Conservation (phyloP, 2,113 vertebrate genomes). For the Aphyosemion australe region DNA sequence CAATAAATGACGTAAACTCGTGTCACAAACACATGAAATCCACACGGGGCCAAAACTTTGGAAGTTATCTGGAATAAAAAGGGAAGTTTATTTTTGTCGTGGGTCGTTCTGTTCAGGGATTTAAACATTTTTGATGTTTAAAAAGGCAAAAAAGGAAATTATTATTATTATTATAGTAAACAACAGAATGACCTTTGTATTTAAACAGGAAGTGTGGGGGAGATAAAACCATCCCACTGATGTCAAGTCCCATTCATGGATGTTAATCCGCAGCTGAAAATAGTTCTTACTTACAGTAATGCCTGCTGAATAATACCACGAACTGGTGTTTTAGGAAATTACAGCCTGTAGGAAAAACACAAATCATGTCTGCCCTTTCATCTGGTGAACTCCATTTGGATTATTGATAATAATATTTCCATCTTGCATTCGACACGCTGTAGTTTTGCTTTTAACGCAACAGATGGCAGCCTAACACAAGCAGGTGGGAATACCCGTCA, state of each 20-base stretch:
- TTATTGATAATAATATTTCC: not conserved
- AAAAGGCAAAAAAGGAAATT: not conserved
- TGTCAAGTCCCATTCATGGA: not conserved
- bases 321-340: not conserved
- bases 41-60: too few species aligned
- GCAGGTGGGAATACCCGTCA: not conserved
- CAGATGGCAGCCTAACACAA: conserved; percentile 54
- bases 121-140: not conserved
- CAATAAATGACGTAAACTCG: too few species aligned
- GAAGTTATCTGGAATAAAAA: too few species aligned
- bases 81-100: too few species aligned
- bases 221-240: not conserved
- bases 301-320: conserved; percentile 2
- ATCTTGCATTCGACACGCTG: not conserved
- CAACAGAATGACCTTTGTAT: not conserved
- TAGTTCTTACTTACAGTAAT: conserved; percentile 4
- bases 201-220: not conserved
- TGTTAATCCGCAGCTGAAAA: conserved; percentile 6
- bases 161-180: too few species aligned
- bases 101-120: not conserved
- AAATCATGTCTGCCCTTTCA: not conserved
- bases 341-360: not conserved
- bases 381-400: not conserved
- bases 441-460: conserved; percentile 27
- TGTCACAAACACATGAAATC: too few species aligned